A percentile compares a stretch with the other conserved stretches of the same genome.
phyloP scores from a whole-genome alignment of 2,888 invertebrate species.

The Trichogramma evanescens region DNA sequence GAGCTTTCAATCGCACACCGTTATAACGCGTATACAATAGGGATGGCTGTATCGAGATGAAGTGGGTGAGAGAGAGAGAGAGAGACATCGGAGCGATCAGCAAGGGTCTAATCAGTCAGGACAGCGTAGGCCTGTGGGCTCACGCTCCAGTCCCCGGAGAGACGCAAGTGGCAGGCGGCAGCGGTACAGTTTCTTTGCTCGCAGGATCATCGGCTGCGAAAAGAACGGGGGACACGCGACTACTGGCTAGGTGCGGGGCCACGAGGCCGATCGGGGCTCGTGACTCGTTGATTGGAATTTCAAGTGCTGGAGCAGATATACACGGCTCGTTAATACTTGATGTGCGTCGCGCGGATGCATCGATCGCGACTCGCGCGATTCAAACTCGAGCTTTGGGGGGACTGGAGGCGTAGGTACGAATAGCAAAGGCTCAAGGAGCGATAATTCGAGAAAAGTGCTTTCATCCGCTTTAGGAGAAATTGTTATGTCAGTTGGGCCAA shows the following conservation, averaged over 20 bases:
- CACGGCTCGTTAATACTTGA: constrained; percentile 17
- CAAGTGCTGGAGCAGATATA: constrained; percentile 4
- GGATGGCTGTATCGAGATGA: no score
- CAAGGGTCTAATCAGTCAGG: constrained; percentile 17
- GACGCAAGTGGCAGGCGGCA: constrained; percentile 12
- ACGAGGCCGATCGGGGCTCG: not conserved
- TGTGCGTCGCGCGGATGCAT: not conserved
- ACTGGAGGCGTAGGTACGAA: no score
- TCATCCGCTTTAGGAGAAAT: no score
- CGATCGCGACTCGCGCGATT: no score
- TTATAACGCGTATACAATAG: no score
- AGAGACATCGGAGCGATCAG: constrained; percentile 4
- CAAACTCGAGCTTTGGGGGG: no score
- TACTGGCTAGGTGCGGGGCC: not conserved
- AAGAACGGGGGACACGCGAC: constrained; percentile 1
- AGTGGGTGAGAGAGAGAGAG: constrained; percentile 6
- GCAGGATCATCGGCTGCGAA: constrained; percentile 10
- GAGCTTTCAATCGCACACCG: no score
- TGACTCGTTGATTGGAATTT: constrained; percentile 17
- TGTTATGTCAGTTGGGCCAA: no score
- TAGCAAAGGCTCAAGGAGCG: no score
- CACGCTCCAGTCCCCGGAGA: constrained; percentile 10
- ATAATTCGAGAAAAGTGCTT: no score
- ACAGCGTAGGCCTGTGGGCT: constrained; percentile 15
- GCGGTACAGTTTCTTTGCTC: not conserved